Evolutionary conservation across 2,888 invertebrate species (phyloP).

Genomic region (Heliconius hortense): DNA sequence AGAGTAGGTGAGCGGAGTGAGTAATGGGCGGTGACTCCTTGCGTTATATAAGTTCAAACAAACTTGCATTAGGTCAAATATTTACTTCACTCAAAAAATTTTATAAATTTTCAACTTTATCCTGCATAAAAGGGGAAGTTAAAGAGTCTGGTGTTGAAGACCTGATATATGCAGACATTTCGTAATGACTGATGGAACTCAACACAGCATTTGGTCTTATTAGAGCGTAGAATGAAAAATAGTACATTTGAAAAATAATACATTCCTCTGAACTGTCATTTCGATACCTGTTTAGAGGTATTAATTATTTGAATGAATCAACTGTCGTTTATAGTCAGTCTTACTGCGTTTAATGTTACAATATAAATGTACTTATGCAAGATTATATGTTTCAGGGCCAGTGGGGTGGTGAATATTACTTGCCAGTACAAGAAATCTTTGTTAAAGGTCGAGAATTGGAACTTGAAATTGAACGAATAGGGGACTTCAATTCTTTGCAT

Average conservation of each 20-base stretch:
- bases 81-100: not conserved
- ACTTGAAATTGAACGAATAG: conserved; percentile 47
- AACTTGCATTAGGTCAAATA: not conserved
- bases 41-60: not conserved
- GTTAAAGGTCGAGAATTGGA: conserved; percentile 35
- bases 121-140: no score
- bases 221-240: no score
- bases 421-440: conserved; percentile 44
- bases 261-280: not conserved
- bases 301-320: no score
- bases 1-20: no score
- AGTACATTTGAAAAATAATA: no score
- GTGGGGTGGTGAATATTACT: conserved; percentile 53
- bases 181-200: no score
- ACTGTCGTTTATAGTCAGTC: not conserved
- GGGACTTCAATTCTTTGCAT: conserved; percentile 53
- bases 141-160: no score
- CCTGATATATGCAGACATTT: no score
- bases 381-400: conserved; percentile 43
- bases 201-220: no score
- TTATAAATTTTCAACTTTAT: no score
- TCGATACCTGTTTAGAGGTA: no score
- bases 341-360: not conserved
- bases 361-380: not conserved
- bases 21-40: no score